Evolutionary conservation across 2,888 invertebrate species (phyloP), one percentile per base, ranked within the genome.

Genomic region (Melitaea athalia): DNA sequence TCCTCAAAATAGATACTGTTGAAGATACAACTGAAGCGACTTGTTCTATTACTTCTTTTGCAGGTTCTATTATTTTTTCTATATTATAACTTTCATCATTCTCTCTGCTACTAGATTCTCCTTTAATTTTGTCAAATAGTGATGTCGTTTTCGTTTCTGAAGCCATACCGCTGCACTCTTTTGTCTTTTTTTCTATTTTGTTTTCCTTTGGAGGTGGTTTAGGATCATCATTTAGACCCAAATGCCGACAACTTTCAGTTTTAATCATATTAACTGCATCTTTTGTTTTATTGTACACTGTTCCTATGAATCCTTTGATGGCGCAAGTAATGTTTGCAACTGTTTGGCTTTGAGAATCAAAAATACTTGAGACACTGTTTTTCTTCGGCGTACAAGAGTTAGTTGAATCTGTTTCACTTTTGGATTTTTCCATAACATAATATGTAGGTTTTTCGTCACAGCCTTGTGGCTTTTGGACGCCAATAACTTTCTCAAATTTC

Each of bases 241-340:
- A 64, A 60, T 76, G 75, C 31, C 64, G 70, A 49, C 70, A 72
- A 57, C 83, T 84, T 63, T 85, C 83, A 0, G 72, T 70, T 59
- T 75, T 75, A 64, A 87, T 76, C 10, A 80, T 57, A 2, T 77
- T 76, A 1, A 85, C 79, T 11, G 83, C 81, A 11, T 85, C 83
- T 72, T 83, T 82, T 0, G 87, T 83, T 50, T 76, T 78, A 6
- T 73, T 75, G 64, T 78, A 83, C 2, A 82, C 77, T 71, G 81
- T 85, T 4, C 76, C 79, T 2, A 84, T 72, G 31, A 87, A 77
- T 68, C 82, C 83, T 76, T 83, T 79, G 69, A 85, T 79, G 4
- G 85, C 83, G 43, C 71, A 68, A 76, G 81, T 84, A 7, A 88
- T 77, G 0, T 79, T 81, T 6, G 76, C 70, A 50, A 87, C 69